A percentile compares a stretch with the other conserved stretches of the same genome.
phyloP scores from a whole-genome alignment of 2,113 vertebrate genomes.

The Tamias sibiricus region DNA sequence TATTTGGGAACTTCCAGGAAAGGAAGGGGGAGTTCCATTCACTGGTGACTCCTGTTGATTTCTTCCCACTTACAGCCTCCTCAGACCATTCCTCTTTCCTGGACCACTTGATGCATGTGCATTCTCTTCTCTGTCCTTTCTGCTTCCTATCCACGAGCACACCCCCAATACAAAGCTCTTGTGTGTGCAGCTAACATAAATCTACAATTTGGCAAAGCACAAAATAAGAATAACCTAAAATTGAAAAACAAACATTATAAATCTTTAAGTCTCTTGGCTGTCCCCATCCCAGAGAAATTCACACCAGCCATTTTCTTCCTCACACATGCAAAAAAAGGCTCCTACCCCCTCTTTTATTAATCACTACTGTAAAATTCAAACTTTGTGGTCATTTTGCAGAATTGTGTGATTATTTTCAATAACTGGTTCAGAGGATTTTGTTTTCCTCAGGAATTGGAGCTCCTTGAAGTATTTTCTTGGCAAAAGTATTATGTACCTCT shows the following conservation, averaged over 20 bases:
- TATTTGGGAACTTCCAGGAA: not conserved
- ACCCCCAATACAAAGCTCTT: not conserved
- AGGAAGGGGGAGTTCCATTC: not conserved
- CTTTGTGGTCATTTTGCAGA: not conserved
- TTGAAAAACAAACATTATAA: not conserved
- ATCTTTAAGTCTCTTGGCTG: not conserved
- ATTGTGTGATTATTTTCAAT: constrained; percentile 5
- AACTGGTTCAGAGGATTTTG: constrained; percentile 13
- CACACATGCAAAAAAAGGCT: not conserved
- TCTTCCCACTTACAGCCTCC: not conserved
- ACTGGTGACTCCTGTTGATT: not conserved
- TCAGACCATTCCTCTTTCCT: not conserved
- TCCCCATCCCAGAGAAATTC: not conserved
- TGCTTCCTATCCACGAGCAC: not conserved
- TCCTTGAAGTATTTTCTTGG: constrained; percentile 1
- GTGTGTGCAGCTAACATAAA: not conserved
- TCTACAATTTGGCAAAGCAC: not conserved
- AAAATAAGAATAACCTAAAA: not conserved
- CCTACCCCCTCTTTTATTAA: not conserved
- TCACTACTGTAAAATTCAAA: not conserved
- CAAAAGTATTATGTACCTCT: not conserved
- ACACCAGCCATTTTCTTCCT: not conserved
- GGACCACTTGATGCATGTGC: not conserved
- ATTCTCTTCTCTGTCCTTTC: not conserved
- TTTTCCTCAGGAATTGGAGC: not conserved